A percentile compares a stretch with the other conserved stretches of the same genome.
phyloP scores from a whole-genome alignment of 2,888 invertebrate species.

The Margaritifera margaritifera region DNA sequence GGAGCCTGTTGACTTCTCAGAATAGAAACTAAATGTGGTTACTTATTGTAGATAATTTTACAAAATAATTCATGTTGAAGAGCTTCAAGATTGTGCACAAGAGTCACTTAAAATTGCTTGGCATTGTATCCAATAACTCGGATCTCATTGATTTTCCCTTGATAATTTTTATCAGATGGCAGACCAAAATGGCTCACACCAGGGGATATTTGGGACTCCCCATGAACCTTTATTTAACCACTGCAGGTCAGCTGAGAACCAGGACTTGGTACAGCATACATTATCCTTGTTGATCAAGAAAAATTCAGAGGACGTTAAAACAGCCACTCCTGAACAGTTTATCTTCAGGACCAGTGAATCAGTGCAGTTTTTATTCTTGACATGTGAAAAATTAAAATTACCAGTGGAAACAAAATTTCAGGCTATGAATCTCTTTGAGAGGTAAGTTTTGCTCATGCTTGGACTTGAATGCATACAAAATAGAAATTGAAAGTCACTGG shows the following conservation, averaged over 20 bases:
- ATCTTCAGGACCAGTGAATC: constrained; percentile 45
- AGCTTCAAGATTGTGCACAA: no score
- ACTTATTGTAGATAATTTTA: no score
- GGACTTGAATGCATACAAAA: no score
- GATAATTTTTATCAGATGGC: no score
- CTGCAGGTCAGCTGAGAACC: constrained; percentile 33
- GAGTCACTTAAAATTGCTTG: no score
- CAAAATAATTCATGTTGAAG: no score
- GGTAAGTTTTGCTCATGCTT: constrained; percentile 42
- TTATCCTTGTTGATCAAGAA: constrained; percentile 41
- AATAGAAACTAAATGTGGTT: no score
- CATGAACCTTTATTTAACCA: constrained; percentile 57
- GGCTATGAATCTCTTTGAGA: constrained; percentile 69
- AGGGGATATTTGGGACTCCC: constrained; percentile 48
- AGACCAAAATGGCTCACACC: no score
- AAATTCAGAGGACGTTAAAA: constrained; percentile 36
- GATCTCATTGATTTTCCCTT: no score
- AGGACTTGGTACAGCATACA: constrained; percentile 58
- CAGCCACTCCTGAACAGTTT: constrained; percentile 28
- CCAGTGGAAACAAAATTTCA: constrained; percentile 64
- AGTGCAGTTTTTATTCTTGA: constrained; percentile 61
- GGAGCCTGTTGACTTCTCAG: no score
- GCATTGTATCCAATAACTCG: no score
- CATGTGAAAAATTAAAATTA: constrained; percentile 63
- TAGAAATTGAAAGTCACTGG: no score